Evolutionary conservation across 1,140 invertebrate genomes (phyloP).

Genomic region (Drosophila nigrodunni): DNA sequence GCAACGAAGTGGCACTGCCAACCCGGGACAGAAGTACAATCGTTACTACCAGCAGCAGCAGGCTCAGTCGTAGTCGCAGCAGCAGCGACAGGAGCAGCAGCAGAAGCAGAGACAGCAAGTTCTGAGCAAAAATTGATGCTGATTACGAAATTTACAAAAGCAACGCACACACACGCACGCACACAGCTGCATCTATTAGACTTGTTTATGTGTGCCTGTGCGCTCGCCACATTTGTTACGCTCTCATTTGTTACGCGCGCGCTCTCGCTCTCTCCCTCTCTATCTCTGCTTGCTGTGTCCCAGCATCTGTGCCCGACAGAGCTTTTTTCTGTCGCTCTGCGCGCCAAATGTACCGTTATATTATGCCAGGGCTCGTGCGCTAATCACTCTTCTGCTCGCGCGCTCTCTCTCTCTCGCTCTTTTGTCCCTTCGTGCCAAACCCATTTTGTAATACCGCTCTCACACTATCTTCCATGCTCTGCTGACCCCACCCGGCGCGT

Average conservation of each 20-base stretch:
- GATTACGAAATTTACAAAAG: conserved; percentile 70
- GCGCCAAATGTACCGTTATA: neutral
- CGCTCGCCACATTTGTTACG: neutral
- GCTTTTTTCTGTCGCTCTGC: conserved; percentile 3
- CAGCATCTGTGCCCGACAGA: neutral
- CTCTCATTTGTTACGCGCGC: conserved; percentile 4
- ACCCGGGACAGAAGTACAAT: conserved; percentile 48
- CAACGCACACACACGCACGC: conserved; percentile 32
- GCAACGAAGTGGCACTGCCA: conserved; percentile 77
- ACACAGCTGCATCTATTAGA: conserved; percentile 20
- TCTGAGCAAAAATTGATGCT: conserved; percentile 44
- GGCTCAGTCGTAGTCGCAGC: neutral
- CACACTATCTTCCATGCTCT: neutral
- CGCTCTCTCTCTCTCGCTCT: conserved; percentile 2
- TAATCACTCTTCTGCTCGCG: neutral
- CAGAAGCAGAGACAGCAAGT: conserved; percentile 26
- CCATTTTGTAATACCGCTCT: conserved; percentile 7
- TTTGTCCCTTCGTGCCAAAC: conserved; percentile 1
- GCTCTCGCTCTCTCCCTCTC: conserved; percentile 2
- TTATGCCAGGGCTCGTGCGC: conserved; percentile 17
- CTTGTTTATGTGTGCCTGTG: conserved; percentile 2
- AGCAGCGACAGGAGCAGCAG: conserved; percentile 29
- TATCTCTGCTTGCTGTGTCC: conserved; percentile 8
- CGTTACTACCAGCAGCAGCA: conserved; percentile 43
- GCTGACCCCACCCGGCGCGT: conserved; percentile 10